These are phyloP conservation scores for Drosophila subpulchrella DNA, from an alignment of 1,140 invertebrate genomes.

Conservation along the genomic window DNA sequence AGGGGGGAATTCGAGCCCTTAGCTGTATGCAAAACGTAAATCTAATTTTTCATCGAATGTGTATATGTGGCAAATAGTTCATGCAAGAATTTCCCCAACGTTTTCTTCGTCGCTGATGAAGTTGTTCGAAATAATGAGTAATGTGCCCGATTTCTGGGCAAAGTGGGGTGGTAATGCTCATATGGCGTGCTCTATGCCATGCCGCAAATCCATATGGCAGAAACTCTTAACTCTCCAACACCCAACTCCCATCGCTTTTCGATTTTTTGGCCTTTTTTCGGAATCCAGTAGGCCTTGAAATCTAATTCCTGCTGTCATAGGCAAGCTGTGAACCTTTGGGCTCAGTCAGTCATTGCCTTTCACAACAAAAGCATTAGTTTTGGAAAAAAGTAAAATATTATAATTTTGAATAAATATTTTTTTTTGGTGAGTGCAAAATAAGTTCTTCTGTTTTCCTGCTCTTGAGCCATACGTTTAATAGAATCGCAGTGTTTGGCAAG, in stretches of 20 bases:
- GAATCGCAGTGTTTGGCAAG: not conserved
- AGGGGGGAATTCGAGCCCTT: conserved; percentile 34
- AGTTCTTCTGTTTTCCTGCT: not conserved
- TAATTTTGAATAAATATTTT: not conserved
- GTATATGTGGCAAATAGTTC: conserved; percentile 47
- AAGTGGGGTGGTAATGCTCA: conserved; percentile 57
- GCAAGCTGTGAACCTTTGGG: not conserved
- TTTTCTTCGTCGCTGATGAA: conserved; percentile 38
- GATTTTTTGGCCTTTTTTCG: not conserved
- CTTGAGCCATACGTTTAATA: too few relatives aligned
- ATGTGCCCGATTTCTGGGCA: conserved; percentile 43
- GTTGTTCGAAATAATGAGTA: conserved; percentile 67
- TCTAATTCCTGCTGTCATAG: not conserved
- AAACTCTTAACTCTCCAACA: not conserved
- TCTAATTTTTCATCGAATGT: conserved; percentile 80
- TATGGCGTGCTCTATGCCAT: conserved; percentile 57
- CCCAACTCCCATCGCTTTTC: too few relatives aligned
- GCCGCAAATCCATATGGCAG: conserved; percentile 41
- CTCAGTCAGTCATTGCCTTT: conserved; percentile 5
- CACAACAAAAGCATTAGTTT: not conserved
- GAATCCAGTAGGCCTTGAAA: conserved; percentile 1
- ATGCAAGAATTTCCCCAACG: conserved; percentile 16
- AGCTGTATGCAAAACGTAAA: conserved; percentile 71
- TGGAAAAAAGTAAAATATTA: not conserved
- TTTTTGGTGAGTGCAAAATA: not conserved